Conservation (phyloP, 2,113 vertebrate genomes). For the Myotis davidii region DNA sequence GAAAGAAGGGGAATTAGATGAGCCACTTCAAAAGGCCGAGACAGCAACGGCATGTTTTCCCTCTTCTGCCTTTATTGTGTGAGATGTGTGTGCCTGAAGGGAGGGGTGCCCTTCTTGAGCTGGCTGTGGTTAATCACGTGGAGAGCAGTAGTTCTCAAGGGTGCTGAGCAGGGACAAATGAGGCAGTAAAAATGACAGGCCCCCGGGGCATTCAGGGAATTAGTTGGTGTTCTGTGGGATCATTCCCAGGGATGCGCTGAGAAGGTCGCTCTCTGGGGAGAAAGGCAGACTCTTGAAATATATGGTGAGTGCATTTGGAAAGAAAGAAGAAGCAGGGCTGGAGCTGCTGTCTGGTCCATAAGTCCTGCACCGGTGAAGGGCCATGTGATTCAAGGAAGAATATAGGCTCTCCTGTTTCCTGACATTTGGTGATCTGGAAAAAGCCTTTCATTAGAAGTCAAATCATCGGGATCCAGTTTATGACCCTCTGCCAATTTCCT, state of each 20-base stretch:
- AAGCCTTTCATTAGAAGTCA: not conserved
- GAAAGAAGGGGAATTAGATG: not conserved
- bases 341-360: not conserved
- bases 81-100: not conserved
- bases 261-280: slow-evolving; percentile 18
- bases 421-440: not conserved
- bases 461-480: not conserved
- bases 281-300: not conserved
- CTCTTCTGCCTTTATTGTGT: not conserved
- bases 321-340: not conserved
- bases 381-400: not conserved
- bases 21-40: not conserved
- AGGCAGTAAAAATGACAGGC: not conserved
- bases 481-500: not conserved
- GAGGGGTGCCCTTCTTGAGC: not conserved
- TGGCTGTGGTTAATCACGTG: not conserved
- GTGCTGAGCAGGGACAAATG: not conserved
- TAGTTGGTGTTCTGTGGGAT: not conserved
- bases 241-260: not conserved
- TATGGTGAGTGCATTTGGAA: not conserved
- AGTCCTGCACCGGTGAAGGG: not conserved
- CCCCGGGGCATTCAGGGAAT: not conserved
- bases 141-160: accelerated
- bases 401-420: not conserved
- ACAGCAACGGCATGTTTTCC: not conserved